These are phyloP conservation scores for Cephalopterus ornatus DNA, from an alignment of 2,113 vertebrate species.

Conservation along the genomic window DNA sequence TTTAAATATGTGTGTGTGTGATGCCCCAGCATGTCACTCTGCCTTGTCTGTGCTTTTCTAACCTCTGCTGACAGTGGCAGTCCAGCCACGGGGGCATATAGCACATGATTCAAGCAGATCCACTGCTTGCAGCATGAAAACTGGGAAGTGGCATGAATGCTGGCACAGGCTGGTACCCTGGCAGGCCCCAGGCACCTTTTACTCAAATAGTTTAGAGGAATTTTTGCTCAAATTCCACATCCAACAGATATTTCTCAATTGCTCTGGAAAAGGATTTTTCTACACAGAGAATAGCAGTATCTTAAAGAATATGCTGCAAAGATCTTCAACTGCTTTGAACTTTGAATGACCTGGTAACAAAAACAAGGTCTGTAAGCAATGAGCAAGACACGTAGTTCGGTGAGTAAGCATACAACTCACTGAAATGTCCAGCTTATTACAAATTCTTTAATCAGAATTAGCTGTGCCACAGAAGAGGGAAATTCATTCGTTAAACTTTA, in stretches of 20 bases:
- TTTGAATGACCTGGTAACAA: slow-evolving; percentile 6
- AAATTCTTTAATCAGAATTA: background rate
- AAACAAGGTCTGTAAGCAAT: background rate
- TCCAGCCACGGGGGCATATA: background rate
- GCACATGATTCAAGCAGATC: background rate
- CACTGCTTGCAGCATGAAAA: background rate
- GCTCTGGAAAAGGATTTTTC: background rate
- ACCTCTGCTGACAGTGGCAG: background rate
- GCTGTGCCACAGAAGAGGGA: background rate
- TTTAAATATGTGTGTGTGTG: background rate
- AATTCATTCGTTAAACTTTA: background rate
- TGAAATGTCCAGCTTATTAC: background rate
- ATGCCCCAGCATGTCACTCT: rapidly evolving
- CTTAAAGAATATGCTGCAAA: background rate
- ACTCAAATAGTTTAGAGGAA: background rate
- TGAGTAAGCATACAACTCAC: background rate
- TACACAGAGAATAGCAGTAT: background rate
- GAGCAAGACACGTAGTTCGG: background rate
- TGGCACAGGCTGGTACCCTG: background rate
- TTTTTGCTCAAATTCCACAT: background rate
- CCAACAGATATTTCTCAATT: background rate
- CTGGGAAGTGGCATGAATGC: background rate
- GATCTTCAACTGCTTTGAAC: background rate
- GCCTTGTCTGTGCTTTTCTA: background rate
- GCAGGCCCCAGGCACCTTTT: background rate